Evolutionary conservation across 1,140 invertebrate species (phyloP), one percentile per base, ranked within the genome.

Genomic region (Marisa cornuarietis): DNA sequence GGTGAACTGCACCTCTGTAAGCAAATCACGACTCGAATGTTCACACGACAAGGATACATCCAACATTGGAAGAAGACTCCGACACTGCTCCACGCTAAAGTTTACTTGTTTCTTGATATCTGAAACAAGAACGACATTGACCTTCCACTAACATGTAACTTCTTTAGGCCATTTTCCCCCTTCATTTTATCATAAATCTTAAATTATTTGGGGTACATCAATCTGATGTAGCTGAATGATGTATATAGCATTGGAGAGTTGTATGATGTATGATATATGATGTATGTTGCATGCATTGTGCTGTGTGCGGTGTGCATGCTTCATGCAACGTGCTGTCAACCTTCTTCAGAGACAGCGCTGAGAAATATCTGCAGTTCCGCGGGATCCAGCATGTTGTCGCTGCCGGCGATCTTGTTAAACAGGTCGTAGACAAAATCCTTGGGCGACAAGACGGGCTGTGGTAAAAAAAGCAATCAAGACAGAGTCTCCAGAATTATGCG

Each of bases 21-120:
- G 6, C 31, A 42, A 42, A 42, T 42, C 31, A 0, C 6, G 31
- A 42, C 2, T 42, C 54, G 3, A 1, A 8, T 14, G 54, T 18
- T 51, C 22, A 14, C 0, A 61, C 6, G 10, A 49, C 61, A 89
- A 90, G 86, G 90, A 91, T 90, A 91, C 94, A 92, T 99, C 97
- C 91, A 98, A 92, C 95, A 98, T 96, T 0, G 97, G 96, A 13
- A 99, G 94, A 95, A 99, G 97, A 85, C 96, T 96, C 79, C 97
- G 93, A 88, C 97, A 98, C 1, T 97, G 94, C 84, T 99, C 97
- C 89, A 96, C 95, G 7, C 94, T 96, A 91, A 99, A 99, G 58
- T 96, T 79, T 65, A 88, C 73, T 22, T 78, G 71, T 58, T 87
- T 82, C 11, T 83, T 83, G 42, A 87, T 71, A 24, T 87, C 87